Conservation (phyloP, 1,140 invertebrate species). For the Leptinotarsa defecta region DNA sequence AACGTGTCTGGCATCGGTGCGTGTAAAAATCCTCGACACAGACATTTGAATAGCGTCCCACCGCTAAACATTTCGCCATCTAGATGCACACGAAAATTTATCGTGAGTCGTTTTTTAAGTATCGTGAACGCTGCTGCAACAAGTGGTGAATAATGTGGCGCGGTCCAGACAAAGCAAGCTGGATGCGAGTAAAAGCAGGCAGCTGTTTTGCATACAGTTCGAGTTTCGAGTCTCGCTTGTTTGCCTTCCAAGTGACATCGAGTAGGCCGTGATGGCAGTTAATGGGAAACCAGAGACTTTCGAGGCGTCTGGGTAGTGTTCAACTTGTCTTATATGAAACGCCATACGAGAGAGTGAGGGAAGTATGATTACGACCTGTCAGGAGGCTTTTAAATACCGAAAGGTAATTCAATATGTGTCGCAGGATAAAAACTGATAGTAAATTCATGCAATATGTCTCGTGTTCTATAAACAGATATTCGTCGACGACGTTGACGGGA, state of each 20-base stretch:
- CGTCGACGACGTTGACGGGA: too few relatives aligned
- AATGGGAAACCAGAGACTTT: slow-evolving; percentile 15
- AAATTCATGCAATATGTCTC: too few relatives aligned
- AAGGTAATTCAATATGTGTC: neutral
- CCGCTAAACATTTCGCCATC: slow-evolving; percentile 20
- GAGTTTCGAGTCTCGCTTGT: slow-evolving; percentile 34
- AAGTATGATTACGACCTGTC: slow-evolving; percentile 2
- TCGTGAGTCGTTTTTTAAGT: slow-evolving; percentile 18
- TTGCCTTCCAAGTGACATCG: slow-evolving; percentile 27
- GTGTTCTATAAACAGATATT: too few relatives aligned
- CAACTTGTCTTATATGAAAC: neutral
- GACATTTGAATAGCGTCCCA: slow-evolving; percentile 8
- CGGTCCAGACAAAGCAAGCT: slow-evolving; percentile 20
- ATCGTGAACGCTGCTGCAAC: slow-evolving; percentile 7
- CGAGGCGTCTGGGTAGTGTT: slow-evolving; percentile 4
- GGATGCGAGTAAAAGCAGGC: slow-evolving; percentile 20
- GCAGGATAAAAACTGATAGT: too few relatives aligned
- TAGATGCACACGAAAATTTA: slow-evolving; percentile 21
- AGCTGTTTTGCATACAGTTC: slow-evolving; percentile 38
- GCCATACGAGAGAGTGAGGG: neutral
- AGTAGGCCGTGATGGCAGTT: slow-evolving; percentile 25
- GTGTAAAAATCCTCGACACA: neutral
- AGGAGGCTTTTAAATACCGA: neutral
- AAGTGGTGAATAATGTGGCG: slow-evolving; percentile 11
- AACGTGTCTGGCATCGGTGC: slow-evolving; percentile 1